Evolutionary conservation across 2,797 vertebrate species (phyloP), one percentile per base, ranked within the genome.

Genomic region (Muscicapa striata): DNA sequence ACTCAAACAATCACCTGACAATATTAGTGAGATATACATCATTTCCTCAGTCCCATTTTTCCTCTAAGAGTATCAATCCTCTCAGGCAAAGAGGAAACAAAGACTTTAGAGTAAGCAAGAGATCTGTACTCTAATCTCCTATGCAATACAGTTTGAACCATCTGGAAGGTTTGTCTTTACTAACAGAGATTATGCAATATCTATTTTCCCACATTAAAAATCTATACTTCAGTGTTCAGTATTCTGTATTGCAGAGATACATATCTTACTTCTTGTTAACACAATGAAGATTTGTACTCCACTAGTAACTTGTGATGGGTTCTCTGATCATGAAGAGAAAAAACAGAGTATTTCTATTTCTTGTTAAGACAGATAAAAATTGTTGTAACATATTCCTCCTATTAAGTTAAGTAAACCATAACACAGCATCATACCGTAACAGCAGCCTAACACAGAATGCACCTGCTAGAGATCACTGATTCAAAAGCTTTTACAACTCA

Each of bases 401-500:
- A 20, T 57, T 84, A 87, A 92, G 51, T 30, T 32, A 87, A 38
- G 5, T 38, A 89, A 63, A 63, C n/a, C 12, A 19, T 43, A 92
- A 81, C 1, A 2, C 12, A 78, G 49, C 57, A 78, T 22, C 36
- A 40, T 32, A 78, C 34, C 15, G 13, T 29, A 72, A 45, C 32
- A 73, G 41, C 22, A 57, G 38, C 20, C 9, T 67, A 67, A 63
- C 49, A 59, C 13, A 43, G 48, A 72, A 43, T 6, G 16, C 46
- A 79, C 30, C 27, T 58, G 15, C 41, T 64, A 45, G 41, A 83
- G 12, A 43, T 64, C 46, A 83, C 61, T 1, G 8, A 61, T 63
- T 57, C 40, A 55, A 64, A 89, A 81, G 82, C 43, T 91, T 92
- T 92, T 85, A 66, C 59, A 86, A n/a, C 43, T 92, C 69, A 72